Percentiles rank a stretch among this genome's conserved stretches.
Conservation (phyloP, 2,113 vertebrate genomes). For the Datnioides undecimradiatus region DNA sequence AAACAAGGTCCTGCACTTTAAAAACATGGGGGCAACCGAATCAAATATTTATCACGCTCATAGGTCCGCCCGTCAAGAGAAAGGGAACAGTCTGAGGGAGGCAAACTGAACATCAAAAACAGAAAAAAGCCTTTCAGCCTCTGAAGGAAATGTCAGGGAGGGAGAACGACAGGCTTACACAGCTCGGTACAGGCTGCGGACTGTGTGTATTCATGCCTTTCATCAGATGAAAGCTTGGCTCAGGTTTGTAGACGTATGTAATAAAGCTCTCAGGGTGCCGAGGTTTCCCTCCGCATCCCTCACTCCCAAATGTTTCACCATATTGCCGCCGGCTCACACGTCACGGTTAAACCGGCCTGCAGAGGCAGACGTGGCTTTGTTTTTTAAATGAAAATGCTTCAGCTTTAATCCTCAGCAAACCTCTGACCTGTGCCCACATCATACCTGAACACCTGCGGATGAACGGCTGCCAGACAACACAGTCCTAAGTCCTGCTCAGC, state of each 20-base stretch:
- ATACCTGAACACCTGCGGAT: background rate
- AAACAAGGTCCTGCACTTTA: slow-evolving; percentile 30
- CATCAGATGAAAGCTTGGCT: slow-evolving; percentile 55
- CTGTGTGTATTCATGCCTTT: slow-evolving; percentile 25
- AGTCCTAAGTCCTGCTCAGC: background rate
- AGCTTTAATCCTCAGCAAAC: background rate
- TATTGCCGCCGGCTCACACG: slow-evolving; percentile 7
- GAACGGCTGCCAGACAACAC: background rate
- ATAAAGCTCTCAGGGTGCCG: slow-evolving; percentile 30
- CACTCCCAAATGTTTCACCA: slow-evolving; percentile 12
- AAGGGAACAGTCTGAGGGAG: slow-evolving; percentile 24
- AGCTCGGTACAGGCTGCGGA: slow-evolving; percentile 5
- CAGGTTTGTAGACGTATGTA: slow-evolving; percentile 43
- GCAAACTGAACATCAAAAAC: slow-evolving; percentile 62
- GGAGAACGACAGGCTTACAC: slow-evolving; percentile 11
- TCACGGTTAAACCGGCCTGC: background rate
- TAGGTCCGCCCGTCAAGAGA: slow-evolving; percentile 33
- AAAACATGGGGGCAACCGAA: slow-evolving; percentile 35
- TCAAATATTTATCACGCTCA: slow-evolving; percentile 60
- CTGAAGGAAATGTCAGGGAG: slow-evolving; percentile 38
- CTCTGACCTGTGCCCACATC: slow-evolving; percentile 1
- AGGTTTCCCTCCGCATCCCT: slow-evolving; percentile 9
- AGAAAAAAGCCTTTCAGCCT: slow-evolving; percentile 50
- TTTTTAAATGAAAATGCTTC: background rate
- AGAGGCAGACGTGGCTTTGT: too few species aligned